Evolutionary conservation across 2,888 invertebrate genomes (phyloP).

Genomic region (Andrena chrysosceles): DNA sequence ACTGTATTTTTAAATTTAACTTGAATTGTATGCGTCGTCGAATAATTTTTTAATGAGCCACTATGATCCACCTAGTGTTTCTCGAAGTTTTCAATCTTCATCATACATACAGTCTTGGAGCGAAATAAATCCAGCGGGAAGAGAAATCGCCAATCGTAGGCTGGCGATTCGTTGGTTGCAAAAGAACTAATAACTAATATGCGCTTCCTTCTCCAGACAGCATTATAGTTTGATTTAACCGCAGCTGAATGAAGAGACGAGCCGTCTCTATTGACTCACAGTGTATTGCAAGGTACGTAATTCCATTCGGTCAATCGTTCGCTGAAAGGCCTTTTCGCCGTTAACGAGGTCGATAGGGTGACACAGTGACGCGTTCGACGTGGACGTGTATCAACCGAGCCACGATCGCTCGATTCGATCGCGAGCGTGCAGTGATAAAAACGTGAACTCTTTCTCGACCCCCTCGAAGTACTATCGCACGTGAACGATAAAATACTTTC

Average conservation of each 20-base stretch:
- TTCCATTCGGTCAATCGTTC: constrained; percentile 60
- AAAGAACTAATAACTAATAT: neutral
- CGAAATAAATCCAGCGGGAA: too few relatives aligned
- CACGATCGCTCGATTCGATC: constrained; percentile 8
- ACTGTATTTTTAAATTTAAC: too few relatives aligned
- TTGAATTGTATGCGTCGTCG: too few relatives aligned
- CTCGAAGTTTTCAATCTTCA: too few relatives aligned
- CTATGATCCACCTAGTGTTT: too few relatives aligned
- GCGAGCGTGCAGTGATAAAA: neutral
- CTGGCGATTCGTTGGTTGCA: neutral
- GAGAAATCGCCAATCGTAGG: neutral
- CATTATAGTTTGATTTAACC: constrained; percentile 11
- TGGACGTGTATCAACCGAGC: neutral
- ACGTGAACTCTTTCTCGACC: too few relatives aligned
- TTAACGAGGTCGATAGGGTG: constrained; percentile 63
- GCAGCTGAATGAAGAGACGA: constrained; percentile 11
- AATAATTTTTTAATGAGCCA: too few relatives aligned
- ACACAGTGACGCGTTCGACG: constrained; percentile 41
- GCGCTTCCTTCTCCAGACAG: neutral
- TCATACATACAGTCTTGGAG: too few relatives aligned
- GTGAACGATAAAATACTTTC: too few relatives aligned
- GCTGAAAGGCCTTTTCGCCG: constrained; percentile 54
- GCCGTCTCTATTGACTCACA: constrained; percentile 32
- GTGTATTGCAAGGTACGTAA: constrained; percentile 46
- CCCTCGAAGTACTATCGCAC: too few relatives aligned